Percentiles rank a stretch among this genome's conserved stretches.
Conservation (phyloP, 2,888 invertebrate species). For the Sesia bembeciformis region DNA sequence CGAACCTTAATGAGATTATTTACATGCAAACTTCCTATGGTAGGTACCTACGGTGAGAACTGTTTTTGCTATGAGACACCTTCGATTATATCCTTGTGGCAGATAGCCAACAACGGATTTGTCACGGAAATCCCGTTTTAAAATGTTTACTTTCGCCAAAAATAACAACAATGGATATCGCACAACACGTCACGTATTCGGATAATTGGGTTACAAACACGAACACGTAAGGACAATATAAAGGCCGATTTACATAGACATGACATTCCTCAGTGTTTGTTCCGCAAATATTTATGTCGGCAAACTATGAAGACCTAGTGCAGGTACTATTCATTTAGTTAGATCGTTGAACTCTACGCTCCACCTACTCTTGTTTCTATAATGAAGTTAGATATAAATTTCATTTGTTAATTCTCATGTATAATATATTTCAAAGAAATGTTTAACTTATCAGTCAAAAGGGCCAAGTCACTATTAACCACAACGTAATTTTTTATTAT, state of each 20-base stretch:
- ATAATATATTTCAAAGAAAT: no score
- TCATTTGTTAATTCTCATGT: no score
- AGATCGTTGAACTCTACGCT: background rate
- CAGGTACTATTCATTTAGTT: background rate
- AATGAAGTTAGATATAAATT: no score
- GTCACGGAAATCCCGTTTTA: slow-evolving; percentile 21
- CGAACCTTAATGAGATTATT: no score
- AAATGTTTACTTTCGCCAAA: slow-evolving; percentile 44
- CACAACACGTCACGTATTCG: slow-evolving; percentile 34
- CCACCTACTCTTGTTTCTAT: background rate
- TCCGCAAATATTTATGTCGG: slow-evolving; percentile 29
- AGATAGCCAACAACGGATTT: slow-evolving; percentile 19
- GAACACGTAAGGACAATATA: slow-evolving; percentile 36
- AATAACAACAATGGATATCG: slow-evolving; percentile 14
- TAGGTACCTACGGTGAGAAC: no score
- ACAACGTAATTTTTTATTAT: no score
- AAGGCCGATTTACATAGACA: slow-evolving; percentile 42
- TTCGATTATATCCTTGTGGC: slow-evolving; percentile 18
- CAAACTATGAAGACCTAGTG: slow-evolving; percentile 4
- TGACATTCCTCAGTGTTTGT: slow-evolving; percentile 31
- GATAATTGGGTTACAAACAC: slow-evolving; percentile 40
- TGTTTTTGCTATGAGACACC: no score
- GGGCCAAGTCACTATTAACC: no score
- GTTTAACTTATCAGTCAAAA: no score
- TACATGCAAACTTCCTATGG: no score